Base-by-base conservation (phyloP, 2,113 vertebrate species). In the Hydrochoerus hydrochaeris region DNA sequence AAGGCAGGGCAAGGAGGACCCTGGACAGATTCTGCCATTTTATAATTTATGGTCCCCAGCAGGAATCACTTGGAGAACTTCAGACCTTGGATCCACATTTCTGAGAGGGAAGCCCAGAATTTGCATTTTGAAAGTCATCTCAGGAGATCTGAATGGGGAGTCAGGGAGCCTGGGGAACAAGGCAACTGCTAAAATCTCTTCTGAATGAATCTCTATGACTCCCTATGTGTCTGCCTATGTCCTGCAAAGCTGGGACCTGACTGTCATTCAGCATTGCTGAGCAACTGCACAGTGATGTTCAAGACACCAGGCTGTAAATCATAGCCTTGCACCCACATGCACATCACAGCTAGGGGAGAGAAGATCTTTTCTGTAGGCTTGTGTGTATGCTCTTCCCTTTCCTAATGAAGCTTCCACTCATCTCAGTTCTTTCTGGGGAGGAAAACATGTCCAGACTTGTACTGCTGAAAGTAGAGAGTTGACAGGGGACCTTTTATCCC, bases 321-420 rank as follows among this genome's bases (percentile, higher is more conserved):
- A 3, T 17, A 28, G 20, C 11, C 17, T 65, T 30, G 17, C 41
- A 5, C 26, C 28, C 28, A 4, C 0, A 7, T 0, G 9, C 1
- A 30, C 41, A 63, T 69, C 20, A 49, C 6, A 3, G 20, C 22
- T 32, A 1, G 11, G 5, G 4, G 60, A 49, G 26, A 5, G 44
- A 11, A 78, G 19, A 35, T 3, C 11, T 35, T 14, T 60, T 46
- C n/a, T 10, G 16, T 49, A 28, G 32, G 9, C 54, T 65, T 67
- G 26, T n/a, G 14, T 63, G 20, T 17, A 30, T 17, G 1, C 0
- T 35, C 24, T 24, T 62, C 49, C 44, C n/a, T 57, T 82, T 82
- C 52, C 73, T 69, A 49, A 38, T 24, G 24, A 91, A 89, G 63
- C 41, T 54, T 28, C 44, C 63, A 69, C 26, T 94, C 46, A 26